A percentile compares a stretch with the other conserved stretches of the same genome.
phyloP scores from a whole-genome alignment of 2,113 vertebrate genomes.

The Struthio camelus region DNA sequence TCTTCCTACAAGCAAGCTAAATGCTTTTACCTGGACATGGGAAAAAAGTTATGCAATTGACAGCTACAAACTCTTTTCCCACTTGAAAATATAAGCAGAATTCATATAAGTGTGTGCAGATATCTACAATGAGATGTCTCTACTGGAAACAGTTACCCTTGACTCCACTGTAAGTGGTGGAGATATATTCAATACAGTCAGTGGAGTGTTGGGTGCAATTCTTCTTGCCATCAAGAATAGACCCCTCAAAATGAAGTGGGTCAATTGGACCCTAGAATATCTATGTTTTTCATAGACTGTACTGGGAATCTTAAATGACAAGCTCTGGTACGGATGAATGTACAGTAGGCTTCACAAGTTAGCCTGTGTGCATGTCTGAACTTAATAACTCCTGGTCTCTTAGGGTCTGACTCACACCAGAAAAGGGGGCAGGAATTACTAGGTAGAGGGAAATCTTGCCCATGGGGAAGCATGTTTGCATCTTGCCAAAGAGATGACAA shows the following conservation, averaged over 20 bases:
- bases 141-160: background rate
- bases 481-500: background rate
- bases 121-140: background rate
- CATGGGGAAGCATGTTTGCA: background rate
- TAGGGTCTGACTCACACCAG: background rate
- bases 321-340: background rate
- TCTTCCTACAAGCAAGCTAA: slow-evolving; percentile 7
- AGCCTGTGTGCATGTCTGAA: background rate
- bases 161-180: background rate
- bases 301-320: background rate
- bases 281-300: background rate
- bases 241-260: background rate
- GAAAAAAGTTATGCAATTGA: background rate
- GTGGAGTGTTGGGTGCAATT: background rate
- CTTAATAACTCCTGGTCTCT: background rate
- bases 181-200: background rate
- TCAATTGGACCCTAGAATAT: background rate
- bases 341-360: background rate
- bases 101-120: background rate
- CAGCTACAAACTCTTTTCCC: slow-evolving; percentile 19
- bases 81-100: background rate
- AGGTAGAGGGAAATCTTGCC: background rate
- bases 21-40: background rate
- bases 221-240: background rate
- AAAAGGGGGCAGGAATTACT: background rate